Evolutionary conservation across 2,888 invertebrate genomes (phyloP), one percentile per base, ranked within the genome.

Genomic region (Orchestes rusci): DNA sequence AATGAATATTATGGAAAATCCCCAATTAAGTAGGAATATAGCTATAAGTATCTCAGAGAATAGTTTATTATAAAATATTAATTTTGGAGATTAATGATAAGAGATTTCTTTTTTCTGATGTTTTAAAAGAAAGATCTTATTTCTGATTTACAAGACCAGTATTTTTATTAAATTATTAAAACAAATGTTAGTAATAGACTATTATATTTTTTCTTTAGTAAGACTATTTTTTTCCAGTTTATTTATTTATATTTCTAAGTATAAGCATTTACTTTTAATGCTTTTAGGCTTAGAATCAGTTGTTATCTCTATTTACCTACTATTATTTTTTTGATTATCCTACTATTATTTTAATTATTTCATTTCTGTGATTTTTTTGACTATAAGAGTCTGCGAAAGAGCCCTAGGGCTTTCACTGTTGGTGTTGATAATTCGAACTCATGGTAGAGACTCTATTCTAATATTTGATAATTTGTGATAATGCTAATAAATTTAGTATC

Each of bases 71-170:
- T n/a, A 68, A 79, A 79, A 79, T 77, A 71, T 75, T 77, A 79
- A 77, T 79, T 79, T 79, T 79, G 77, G 76, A 73, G 72, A 77
- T 79, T 79, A 77, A 74, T 62, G 73, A 75, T 71, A 73, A 70
- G 71, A n/a, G 67, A 4, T 30, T 57, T 66, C 68, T 72, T 73
- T 74, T 72, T 70, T 71, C 73, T 76, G 74, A 74, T 72, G 71
- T 73, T 76, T 75, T 73, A 72, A 75, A 76, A 74, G 66, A 66
- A 60, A n/a, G n/a, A 39, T 66, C 67, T 73, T 76, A 75, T 67
- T 70, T 73, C 75, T 77, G 76, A 59, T 75, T 79, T 79, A 80
- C 77, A 79, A 79, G 73, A 79, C 27, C 34, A 44, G 37, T 43
- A 42, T 49, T 51, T 53, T 52, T 20, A 15, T 73, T 77, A 76